Percentiles rank a stretch among this genome's conserved stretches.
phyloP scores from a whole-genome alignment of 2,888 invertebrate species.

The Caenorhabditis sp. region DNA sequence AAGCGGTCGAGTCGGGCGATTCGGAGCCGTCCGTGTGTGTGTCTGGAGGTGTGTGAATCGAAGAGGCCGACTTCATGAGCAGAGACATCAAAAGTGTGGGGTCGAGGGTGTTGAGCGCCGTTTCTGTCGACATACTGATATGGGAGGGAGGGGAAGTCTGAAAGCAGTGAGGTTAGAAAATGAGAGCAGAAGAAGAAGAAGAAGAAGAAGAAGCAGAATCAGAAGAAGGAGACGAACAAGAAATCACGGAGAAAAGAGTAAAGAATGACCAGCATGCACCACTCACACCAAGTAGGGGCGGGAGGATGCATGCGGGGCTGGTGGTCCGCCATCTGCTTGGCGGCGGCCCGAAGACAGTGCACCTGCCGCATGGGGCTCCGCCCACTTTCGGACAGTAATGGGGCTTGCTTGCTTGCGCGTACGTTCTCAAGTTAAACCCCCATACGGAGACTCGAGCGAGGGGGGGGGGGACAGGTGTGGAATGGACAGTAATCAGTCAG shows the following conservation, averaged over 20 bases:
- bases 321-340: constrained; percentile 32
- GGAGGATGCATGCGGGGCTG: neutral
- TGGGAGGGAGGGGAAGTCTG: too few relatives aligned
- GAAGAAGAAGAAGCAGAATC: neutral
- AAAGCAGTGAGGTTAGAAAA: neutral
- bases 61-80: constrained; percentile 9
- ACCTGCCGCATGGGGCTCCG: constrained; percentile 22
- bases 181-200: neutral
- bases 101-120: constrained; percentile 10
- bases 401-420: neutral
- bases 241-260: too few relatives aligned
- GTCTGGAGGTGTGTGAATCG: constrained; percentile 25
- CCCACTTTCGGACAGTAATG: constrained; percentile 41
- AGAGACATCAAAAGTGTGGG: constrained; percentile 30
- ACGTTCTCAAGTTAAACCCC: constrained; percentile 15
- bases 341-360: constrained; percentile 20
- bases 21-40: constrained; percentile 37
- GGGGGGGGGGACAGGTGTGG: constrained; percentile 26
- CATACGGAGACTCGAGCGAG: too few relatives aligned
- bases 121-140: neutral
- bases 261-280: neutral
- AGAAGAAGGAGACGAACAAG: neutral
- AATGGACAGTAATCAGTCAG: constrained; percentile 2
- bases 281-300: neutral
- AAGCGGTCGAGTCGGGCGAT: constrained; percentile 43